Evolutionary conservation across 1,140 invertebrate species (phyloP).

Genomic region (Tetramorium simillimum): DNA sequence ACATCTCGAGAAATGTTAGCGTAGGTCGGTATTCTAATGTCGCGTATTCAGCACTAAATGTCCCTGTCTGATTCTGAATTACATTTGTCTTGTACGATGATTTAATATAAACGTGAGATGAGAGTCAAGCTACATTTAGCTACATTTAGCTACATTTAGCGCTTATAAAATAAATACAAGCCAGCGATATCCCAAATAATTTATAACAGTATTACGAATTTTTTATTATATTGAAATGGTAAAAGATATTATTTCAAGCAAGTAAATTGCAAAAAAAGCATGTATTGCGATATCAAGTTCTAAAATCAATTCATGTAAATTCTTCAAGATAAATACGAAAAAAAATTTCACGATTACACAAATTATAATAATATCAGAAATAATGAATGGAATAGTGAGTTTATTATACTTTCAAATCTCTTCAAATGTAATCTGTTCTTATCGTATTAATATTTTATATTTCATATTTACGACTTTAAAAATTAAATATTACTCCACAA

Average conservation of each 20-base stretch:
- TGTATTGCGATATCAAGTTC: not conserved
- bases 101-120: conserved; percentile 40
- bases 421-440: conserved; percentile 13
- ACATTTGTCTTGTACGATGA: conserved; percentile 32
- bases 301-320: not conserved
- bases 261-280: not conserved
- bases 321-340: not conserved
- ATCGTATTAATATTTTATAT: not conserved
- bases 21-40: conserved; percentile 48
- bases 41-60: conserved; percentile 45
- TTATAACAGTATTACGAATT: not conserved
- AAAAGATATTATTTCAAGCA: not conserved
- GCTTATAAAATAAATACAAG: not conserved
- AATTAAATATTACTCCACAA: not conserved
- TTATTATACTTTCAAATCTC: conserved; percentile 5
- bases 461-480: not conserved
- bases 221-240: not conserved
- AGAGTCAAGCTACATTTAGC: conserved; percentile 13
- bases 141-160: not conserved
- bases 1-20: conserved; percentile 36
- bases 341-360: too few relatives aligned
- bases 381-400: not conserved
- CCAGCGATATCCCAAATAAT: not conserved
- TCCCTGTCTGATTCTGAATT: conserved; percentile 31
- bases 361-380: not conserved